Conservation (phyloP, 2,888 invertebrate genomes). For the Tetrapedia diversipes region DNA sequence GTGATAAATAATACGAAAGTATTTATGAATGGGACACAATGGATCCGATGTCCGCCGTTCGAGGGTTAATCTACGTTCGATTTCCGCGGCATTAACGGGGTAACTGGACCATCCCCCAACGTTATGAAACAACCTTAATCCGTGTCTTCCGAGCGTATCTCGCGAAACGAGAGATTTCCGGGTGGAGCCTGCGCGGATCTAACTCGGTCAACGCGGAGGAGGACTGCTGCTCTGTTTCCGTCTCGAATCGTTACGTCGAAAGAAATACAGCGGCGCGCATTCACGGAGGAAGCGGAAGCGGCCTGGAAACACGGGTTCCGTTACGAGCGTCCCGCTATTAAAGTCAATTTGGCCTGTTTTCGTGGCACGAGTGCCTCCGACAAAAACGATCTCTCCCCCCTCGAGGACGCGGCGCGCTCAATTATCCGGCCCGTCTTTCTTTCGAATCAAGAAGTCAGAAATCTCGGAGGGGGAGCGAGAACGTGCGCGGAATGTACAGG, state of each 20-base stretch:
- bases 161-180: not conserved
- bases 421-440: slow-evolving; percentile 10
- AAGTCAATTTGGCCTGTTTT: slow-evolving; percentile 20
- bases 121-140: not conserved
- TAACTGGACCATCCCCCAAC: not conserved
- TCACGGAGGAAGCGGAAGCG: not conserved
- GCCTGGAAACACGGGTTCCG: not conserved
- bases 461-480: not conserved
- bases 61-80: not conserved
- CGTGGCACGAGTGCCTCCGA: not conserved
- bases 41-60: no score
- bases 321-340: not conserved
- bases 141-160: not conserved
- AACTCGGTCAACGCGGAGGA: slow-evolving; percentile 5
- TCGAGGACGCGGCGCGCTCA: not conserved
- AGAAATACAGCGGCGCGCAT: not conserved
- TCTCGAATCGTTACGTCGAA: slow-evolving; percentile 3
- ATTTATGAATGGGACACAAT: no score
- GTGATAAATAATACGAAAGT: no score
- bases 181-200: not conserved
- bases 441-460: slow-evolving; percentile 10
- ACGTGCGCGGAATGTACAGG: slow-evolving; percentile 4
- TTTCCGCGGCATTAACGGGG: not conserved
- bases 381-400: not conserved
- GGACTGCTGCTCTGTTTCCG: not conserved